Evolutionary conservation across 2,797 vertebrate genomes (phyloP).

Genomic region (Parotocinclus haroldoi): DNA sequence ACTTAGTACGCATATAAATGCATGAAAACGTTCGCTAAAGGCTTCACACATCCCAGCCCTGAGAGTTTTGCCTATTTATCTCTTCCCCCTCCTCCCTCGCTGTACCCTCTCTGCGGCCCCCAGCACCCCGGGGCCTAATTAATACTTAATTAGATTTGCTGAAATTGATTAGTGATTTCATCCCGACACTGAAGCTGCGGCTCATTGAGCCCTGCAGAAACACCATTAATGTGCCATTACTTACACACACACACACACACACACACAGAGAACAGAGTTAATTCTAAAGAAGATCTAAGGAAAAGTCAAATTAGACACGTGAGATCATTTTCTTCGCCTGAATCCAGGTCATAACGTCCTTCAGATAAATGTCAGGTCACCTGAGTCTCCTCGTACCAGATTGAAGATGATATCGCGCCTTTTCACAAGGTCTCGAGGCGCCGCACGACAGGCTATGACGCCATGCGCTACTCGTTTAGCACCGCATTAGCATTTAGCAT

Average conservation of each 20-base stretch:
- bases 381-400: not conserved
- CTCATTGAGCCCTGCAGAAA: constrained; percentile 78
- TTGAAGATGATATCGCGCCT: not conserved
- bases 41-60: not conserved
- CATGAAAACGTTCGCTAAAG: too few species aligned
- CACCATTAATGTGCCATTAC: constrained; percentile 80
- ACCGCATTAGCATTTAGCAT: constrained; percentile 5
- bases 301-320: not conserved
- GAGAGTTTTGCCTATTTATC: constrained; percentile 10
- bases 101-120: constrained; percentile 28
- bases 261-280: constrained; percentile 15
- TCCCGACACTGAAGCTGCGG: constrained; percentile 76
- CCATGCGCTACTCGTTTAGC: not conserved
- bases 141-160: constrained; percentile 84
- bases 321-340: too few species aligned
- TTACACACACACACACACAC: constrained; percentile 35
- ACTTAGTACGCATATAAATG: too few species aligned
- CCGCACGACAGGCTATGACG: not conserved
- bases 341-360: not conserved
- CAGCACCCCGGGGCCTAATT: constrained; percentile 77
- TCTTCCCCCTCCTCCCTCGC: not conserved
- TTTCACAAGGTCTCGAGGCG: not conserved
- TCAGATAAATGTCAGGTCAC: constrained; percentile 10
- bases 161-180: constrained; percentile 83
- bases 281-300: not conserved